These are phyloP conservation scores for Diadema setosum DNA, from an alignment of 35 echinoderm and acorn worm species.

Conservation along the genomic window DNA sequence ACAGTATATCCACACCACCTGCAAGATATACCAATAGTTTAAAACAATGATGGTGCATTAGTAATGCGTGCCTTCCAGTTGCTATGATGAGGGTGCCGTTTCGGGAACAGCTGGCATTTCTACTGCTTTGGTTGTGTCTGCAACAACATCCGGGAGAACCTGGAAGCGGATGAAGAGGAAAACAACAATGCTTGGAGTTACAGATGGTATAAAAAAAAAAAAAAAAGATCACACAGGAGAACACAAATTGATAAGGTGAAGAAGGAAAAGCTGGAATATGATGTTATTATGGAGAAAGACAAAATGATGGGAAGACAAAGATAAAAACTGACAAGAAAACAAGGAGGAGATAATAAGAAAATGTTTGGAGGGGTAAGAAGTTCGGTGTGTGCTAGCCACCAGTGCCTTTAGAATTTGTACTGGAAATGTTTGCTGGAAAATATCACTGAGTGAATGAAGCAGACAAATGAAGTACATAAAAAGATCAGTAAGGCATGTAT, in stretches of 20 bases:
- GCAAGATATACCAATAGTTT: too few species aligned
- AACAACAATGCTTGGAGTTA: background rate
- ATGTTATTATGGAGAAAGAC: too few species aligned
- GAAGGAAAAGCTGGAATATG: background rate
- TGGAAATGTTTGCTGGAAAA: too few species aligned
- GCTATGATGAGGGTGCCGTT: background rate
- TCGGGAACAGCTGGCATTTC: background rate
- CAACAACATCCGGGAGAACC: background rate
- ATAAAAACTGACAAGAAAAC: background rate
- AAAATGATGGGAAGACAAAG: background rate
- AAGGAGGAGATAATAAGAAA: background rate
- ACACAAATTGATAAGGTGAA: background rate
- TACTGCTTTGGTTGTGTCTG: background rate
- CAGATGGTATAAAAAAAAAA: background rate
- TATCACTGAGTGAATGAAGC: too few species aligned
- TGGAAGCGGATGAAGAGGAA: background rate
- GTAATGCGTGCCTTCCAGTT: too few species aligned
- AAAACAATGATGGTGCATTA: too few species aligned
- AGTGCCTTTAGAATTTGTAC: too few species aligned
- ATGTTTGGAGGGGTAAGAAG: too few species aligned
- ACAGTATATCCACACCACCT: too few species aligned
- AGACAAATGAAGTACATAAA: too few species aligned
- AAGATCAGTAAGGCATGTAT: too few species aligned
- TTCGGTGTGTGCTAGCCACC: too few species aligned
- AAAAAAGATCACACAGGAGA: background rate